Evolutionary conservation across 2,888 invertebrate species (phyloP).

Genomic region (Argyresthia albistria): DNA sequence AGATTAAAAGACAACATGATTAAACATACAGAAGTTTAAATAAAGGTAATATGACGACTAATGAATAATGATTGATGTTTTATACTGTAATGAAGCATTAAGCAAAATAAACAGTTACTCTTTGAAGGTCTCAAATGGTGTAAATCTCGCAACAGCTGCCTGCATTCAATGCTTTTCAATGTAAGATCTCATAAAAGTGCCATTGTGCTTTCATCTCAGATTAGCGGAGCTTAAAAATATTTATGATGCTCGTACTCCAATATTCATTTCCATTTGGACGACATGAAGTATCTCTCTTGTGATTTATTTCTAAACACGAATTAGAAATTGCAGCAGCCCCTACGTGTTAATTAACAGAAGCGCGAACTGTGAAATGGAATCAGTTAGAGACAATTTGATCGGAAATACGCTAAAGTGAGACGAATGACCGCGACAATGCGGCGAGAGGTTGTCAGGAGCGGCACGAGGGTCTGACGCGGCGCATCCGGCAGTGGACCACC

Average conservation of each 20-base stretch:
- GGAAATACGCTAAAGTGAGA: constrained; percentile 39
- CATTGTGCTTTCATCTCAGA: background rate
- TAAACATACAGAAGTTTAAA: too few relatives aligned
- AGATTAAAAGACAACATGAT: too few relatives aligned
- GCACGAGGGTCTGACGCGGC: constrained; percentile 43
- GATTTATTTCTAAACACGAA: background rate
- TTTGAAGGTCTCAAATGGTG: too few relatives aligned
- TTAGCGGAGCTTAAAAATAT: constrained; percentile 9
- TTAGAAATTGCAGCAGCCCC: background rate
- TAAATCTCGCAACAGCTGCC: too few relatives aligned
- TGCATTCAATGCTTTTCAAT: too few relatives aligned
- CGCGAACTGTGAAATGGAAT: constrained; percentile 41
- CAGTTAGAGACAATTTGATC: constrained; percentile 26
- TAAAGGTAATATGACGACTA: too few relatives aligned
- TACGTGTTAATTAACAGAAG: constrained; percentile 26
- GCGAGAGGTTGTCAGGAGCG: constrained; percentile 33
- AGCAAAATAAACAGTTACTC: too few relatives aligned
- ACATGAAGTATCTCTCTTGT: background rate
- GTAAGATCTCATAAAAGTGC: background rate
- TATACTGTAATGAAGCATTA: too few relatives aligned
- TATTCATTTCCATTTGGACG: constrained; percentile 17
- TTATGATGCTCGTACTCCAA: constrained; percentile 14
- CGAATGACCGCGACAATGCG: constrained; percentile 48
- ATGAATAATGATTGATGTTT: too few relatives aligned
- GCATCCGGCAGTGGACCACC: constrained; percentile 30